These are phyloP conservation scores for Rhineura floridana DNA, from an alignment of 2,113 vertebrate species.

Conservation along the genomic window DNA sequence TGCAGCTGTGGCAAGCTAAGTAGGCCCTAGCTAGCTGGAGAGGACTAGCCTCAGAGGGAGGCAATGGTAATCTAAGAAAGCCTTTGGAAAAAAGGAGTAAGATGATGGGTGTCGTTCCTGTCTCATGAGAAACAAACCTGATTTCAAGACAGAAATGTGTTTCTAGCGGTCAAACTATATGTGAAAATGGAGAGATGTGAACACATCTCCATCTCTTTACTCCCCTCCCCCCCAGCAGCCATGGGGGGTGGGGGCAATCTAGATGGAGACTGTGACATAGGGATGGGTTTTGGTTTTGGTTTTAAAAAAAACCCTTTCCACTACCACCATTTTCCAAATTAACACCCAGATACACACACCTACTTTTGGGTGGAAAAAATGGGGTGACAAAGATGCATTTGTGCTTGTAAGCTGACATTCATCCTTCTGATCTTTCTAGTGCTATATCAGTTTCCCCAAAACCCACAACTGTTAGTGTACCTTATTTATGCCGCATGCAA, in stretches of 20 bases:
- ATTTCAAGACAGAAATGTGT: conserved; percentile 11
- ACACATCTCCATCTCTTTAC: background rate
- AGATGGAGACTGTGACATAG: background rate
- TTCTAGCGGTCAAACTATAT: background rate
- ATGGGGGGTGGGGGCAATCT: too few species aligned
- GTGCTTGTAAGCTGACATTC: conserved; percentile 7
- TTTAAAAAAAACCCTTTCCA: too few species aligned
- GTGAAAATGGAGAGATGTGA: background rate
- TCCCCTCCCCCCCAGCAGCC: too few species aligned
- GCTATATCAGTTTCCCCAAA: background rate
- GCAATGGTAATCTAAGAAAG: too few species aligned
- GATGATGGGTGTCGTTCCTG: background rate
- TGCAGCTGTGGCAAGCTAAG: too few species aligned
- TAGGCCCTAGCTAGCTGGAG: too few species aligned
- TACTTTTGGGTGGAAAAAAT: background rate
- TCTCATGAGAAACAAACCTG: conserved; percentile 1
- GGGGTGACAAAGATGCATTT: background rate
- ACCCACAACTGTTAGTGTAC: background rate
- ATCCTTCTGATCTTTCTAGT: background rate
- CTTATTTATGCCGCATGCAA: background rate
- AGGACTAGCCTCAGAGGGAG: too few species aligned
- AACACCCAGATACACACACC: background rate
- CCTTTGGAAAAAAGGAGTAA: background rate
- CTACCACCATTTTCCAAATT: background rate
- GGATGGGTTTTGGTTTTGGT: too few species aligned